Base-by-base conservation (phyloP, 2,113 vertebrate species). In the Spea bombifrons region DNA sequence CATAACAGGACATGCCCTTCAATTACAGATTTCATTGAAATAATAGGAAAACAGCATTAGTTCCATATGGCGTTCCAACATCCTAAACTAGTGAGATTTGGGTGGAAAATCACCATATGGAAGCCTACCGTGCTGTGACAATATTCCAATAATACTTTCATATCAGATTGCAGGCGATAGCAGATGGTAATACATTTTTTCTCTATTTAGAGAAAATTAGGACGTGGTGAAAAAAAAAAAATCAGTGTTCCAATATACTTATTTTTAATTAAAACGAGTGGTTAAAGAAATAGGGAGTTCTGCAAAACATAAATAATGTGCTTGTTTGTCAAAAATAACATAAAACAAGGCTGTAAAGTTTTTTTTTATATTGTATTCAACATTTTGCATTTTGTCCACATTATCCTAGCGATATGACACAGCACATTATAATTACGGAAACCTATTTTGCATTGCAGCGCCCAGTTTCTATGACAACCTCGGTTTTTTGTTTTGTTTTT, bases 171-270 rank as follows among this genome's bases (percentile, higher is more conserved):
- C 67, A 81, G 76, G 66, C 78, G 79, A 71, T 84, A 85, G 0
- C 83, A 89, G 86, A 83, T 85, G 84, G 82, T 45, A 80, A 43
- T 15, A 1, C 50, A 76, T 72, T 68, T 75, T 70, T 64, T 66
- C 16, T 78, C 85, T 81, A 15, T 70, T 17, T 10, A 50, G 61
- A 50, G 61, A 75, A 86, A 82, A 78, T 79, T 79, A 82, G 68
- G 83, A 53, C 13, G 4, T 7, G 55, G 79, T 43, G 17, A 12
- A 16, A n/a, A 67, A 61, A 75, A 66, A 64, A 52, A 70, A 66
- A 66, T n/a, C 15, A 30, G 30, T 30, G 30, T 30, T 30, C 30
- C 30, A 30, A 30, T 30, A 30, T 30, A 30, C 30, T 53, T 48
- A 13, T 30, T 70, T 59, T 85, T 83, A 80, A 82, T 78, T 76